Conservation (phyloP, 2,797 vertebrate genomes). For the Manis pentadactyla region DNA sequence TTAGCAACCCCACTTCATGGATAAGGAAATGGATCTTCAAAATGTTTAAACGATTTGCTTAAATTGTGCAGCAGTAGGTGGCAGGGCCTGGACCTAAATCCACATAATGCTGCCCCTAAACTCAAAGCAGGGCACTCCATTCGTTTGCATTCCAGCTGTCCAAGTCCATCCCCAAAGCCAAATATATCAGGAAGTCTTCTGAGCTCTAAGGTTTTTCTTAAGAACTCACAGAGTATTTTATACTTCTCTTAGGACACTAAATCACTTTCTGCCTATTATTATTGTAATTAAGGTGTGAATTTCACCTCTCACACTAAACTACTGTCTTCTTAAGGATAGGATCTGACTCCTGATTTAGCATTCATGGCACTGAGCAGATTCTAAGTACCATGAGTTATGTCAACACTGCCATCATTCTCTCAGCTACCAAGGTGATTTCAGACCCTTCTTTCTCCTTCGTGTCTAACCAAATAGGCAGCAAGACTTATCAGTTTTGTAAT, state of each 20-base stretch:
- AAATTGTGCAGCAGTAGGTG: background rate
- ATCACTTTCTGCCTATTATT: background rate
- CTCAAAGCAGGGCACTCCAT: background rate
- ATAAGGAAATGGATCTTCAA: background rate
- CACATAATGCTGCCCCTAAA: background rate
- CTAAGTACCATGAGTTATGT: background rate
- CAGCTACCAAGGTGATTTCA: background rate
- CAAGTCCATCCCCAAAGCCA: background rate
- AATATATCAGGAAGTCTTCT: slow-evolving; percentile 1
- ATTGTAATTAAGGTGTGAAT: background rate
- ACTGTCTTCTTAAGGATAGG: background rate
- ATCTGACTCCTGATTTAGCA: background rate
- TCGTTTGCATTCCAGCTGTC: slow-evolving; percentile 1
- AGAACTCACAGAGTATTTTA: background rate
- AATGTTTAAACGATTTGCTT: background rate
- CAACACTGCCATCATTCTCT: background rate
- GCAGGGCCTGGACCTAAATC: background rate
- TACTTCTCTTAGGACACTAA: background rate
- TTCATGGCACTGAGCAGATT: background rate
- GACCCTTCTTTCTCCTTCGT: background rate
- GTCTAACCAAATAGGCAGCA: background rate
- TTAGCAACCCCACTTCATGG: background rate
- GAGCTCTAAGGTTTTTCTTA: background rate
- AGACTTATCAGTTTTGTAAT: background rate
- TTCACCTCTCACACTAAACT: background rate